Evolutionary conservation across 2,797 vertebrate genomes (phyloP).

Genomic region (Serranus cabrilla): DNA sequence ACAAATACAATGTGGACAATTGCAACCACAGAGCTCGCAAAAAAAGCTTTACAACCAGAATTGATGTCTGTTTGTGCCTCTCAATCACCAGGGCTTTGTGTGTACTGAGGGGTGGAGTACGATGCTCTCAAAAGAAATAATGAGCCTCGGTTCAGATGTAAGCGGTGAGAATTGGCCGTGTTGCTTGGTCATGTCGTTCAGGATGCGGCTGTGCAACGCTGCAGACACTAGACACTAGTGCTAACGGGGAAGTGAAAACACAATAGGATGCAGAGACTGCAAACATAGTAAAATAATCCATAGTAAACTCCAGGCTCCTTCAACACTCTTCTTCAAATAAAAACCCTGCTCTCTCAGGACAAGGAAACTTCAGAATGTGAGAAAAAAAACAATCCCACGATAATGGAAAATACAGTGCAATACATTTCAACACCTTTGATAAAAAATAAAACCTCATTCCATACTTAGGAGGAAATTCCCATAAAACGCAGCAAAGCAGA

Average conservation of each 20-base stretch:
- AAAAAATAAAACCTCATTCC: conserved; percentile 78
- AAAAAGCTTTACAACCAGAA: conserved; percentile 76
- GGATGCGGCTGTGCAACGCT: conserved; percentile 62
- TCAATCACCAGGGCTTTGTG: conserved; percentile 63
- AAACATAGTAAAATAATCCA: conserved; percentile 75
- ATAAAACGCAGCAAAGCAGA: conserved; percentile 75
- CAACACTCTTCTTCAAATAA: conserved; percentile 60
- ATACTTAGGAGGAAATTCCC: conserved; percentile 71
- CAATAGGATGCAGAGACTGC: conserved; percentile 66
- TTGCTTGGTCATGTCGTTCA: conserved; percentile 59
- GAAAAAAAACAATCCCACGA: conserved; percentile 52
- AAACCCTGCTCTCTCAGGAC: conserved; percentile 50
- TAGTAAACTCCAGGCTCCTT: conserved; percentile 60
- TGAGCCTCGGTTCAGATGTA: conserved; percentile 60
- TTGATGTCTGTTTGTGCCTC: conserved; percentile 68
- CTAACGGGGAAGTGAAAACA: conserved; percentile 64
- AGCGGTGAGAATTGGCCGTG: conserved; percentile 43
- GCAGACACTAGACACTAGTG: conserved; percentile 47
- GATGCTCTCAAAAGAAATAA: conserved; percentile 60
- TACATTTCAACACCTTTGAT: conserved; percentile 73
- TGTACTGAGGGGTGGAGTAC: conserved; percentile 47
- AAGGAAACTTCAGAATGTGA: conserved; percentile 53
- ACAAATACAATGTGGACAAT: conserved; percentile 67
- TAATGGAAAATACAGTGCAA: conserved; percentile 76
- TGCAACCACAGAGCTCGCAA: conserved; percentile 68